Conservation (phyloP, 2,888 invertebrate genomes). For the Papilio elwesi region DNA sequence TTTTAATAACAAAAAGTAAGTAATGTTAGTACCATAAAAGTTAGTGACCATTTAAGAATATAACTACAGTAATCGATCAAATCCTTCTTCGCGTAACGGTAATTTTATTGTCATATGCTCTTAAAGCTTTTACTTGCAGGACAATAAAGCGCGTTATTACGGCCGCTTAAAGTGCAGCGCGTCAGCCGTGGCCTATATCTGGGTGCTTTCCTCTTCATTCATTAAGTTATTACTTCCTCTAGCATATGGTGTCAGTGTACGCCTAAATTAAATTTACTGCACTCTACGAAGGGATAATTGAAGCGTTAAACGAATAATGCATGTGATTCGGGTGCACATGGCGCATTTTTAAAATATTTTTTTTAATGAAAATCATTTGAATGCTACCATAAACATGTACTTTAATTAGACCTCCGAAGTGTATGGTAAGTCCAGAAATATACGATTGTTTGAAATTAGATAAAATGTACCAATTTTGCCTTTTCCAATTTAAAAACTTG, state of each 20-base stretch:
- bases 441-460: no score
- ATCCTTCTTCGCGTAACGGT: not conserved
- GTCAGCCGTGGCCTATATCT: slow-evolving; percentile 37
- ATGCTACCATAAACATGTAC: no score
- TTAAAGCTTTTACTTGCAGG: slow-evolving; percentile 25
- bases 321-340: not conserved
- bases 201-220: slow-evolving; percentile 36
- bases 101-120: slow-evolving; percentile 26
- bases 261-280: slow-evolving; percentile 34
- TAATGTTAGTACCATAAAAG: no score
- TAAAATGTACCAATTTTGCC: no score
- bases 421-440: no score
- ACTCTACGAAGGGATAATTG: not conserved
- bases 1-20: no score
- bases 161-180: slow-evolving; percentile 20
- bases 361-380: no score
- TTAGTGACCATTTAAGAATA: no score
- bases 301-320: not conserved
- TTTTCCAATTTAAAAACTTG: no score
- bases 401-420: no score
- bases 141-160: slow-evolving; percentile 30
- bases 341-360: not conserved
- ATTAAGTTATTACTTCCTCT: slow-evolving; percentile 36
- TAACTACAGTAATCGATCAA: not conserved
- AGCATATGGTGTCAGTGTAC: slow-evolving; percentile 6